These are phyloP conservation scores for Cosmorhoe ocellata DNA, from an alignment of 2,888 invertebrate genomes.

Conservation along the genomic window DNA sequence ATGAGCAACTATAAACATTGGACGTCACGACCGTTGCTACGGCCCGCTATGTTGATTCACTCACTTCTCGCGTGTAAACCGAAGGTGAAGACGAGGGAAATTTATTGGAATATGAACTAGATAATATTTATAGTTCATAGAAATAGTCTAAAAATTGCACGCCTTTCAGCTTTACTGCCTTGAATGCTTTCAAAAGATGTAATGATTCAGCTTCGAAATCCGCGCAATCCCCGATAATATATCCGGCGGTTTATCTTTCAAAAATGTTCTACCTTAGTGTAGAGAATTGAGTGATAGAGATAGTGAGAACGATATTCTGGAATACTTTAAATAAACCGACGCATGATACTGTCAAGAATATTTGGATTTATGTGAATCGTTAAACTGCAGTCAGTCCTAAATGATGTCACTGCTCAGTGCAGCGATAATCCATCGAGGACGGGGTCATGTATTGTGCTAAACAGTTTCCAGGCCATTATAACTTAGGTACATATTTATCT, in stretches of 20 bases:
- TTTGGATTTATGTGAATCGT: slow-evolving; percentile 4
- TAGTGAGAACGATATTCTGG: too few species aligned
- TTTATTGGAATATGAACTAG: slow-evolving; percentile 69
- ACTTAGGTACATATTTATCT: slow-evolving; percentile 44
- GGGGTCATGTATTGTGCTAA: slow-evolving; percentile 52
- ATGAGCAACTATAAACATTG: slow-evolving; percentile 66
- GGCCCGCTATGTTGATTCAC: slow-evolving; percentile 62
- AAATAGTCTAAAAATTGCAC: slow-evolving; percentile 71
- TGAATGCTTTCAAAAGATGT: slow-evolving; percentile 38
- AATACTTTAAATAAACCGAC: too few species aligned
- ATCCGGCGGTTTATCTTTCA: slow-evolving; percentile 25
- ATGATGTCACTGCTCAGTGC: slow-evolving; percentile 30
- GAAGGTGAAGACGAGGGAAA: slow-evolving; percentile 73
- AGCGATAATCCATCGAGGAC: slow-evolving; percentile 48
- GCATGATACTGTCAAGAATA: too few species aligned
- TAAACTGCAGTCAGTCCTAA: slow-evolving; percentile 17
- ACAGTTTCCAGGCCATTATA: slow-evolving; percentile 59
- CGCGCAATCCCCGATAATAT: slow-evolving; percentile 34
- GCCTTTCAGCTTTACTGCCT: slow-evolving; percentile 48
- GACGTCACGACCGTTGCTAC: slow-evolving; percentile 69
- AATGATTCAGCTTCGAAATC: slow-evolving; percentile 33
- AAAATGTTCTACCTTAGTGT: too few species aligned
- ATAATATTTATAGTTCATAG: slow-evolving; percentile 73
- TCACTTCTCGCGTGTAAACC: slow-evolving; percentile 53
- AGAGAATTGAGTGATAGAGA: too few species aligned